Evolutionary conservation across 2,113 vertebrate species (phyloP).

Genomic region (Datnioides undecimradiatus): DNA sequence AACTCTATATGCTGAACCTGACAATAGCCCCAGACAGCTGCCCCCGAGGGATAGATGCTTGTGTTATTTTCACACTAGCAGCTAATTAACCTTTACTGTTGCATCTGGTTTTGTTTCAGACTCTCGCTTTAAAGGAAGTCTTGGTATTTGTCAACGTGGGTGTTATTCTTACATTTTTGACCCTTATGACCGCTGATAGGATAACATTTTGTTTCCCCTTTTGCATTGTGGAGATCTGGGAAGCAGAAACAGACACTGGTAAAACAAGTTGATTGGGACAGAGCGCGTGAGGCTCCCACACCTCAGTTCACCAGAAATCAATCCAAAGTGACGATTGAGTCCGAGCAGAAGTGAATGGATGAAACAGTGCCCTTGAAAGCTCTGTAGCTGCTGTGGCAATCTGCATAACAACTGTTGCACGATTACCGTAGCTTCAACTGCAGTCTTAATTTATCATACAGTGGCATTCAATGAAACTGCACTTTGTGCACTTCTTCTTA

Average conservation of each 20-base stretch:
- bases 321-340: no score
- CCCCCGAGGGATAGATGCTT: not conserved
- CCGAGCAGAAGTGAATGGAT: no score
- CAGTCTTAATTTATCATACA: not conserved
- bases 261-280: not conserved
- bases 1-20: conserved; percentile 5
- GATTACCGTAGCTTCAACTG: not conserved
- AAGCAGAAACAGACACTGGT: not conserved
- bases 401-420: not conserved
- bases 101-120: conserved; percentile 55
- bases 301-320: not conserved
- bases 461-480: not conserved
- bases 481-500: not conserved
- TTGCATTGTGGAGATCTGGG: not conserved
- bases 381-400: not conserved
- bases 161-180: not conserved
- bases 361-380: not conserved
- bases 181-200: not conserved
- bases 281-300: not conserved
- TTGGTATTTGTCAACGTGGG: conserved; percentile 25
- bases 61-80: conserved; percentile 29
- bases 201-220: not conserved
- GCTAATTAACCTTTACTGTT: conserved; percentile 17
- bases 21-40: conserved; percentile 11
- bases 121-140: conserved; percentile 2